Evolutionary conservation across 2,113 vertebrate genomes (phyloP), one percentile per base, ranked within the genome.

Genomic region (Alethe castanea): DNA sequence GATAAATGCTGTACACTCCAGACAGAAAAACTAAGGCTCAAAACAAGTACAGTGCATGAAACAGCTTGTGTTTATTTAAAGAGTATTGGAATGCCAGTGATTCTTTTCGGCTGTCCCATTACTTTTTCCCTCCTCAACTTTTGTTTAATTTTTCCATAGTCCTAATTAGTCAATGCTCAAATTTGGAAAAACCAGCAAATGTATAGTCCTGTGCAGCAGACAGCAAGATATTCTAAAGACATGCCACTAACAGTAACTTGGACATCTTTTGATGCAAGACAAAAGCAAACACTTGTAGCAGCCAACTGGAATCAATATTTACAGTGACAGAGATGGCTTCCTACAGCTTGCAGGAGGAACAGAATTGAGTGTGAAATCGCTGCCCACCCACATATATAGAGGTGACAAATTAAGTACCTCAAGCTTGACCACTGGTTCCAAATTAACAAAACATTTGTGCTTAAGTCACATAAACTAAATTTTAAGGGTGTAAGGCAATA

Each of bases 61-160:
- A 84, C 64, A 92, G 69, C 56, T 81, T 84, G 53, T 78, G 66
- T 92, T 94, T 92, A 59, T 96, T 97, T 97, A 81, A 92, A 94
- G 76, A 90, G 52, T 47, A 92, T 66, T 54, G 93, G 93, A 97
- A 97, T 91, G 86, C 24, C 12, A 93, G 59, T 96, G 96, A 97
- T 95, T 96, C 62, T 90, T 97, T 97, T 96, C 97, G 97, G 95
- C 96, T 96, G 93, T 91, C 90, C 67, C 57, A 65, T 48, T 94
- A 88, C 88, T 88, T 92, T 57, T 31, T 10, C 38, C 31, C 54
- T 64, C 44, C 78, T 54, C 35, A 90, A 94, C 36, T 78, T 82
- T 64, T 90, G 85, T 82, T 96, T 97, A 92, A 95, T 96, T 95
- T 96, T 96, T 96, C 95, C 92, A 95, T 92, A 69, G 56, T 80